Base-by-base conservation (phyloP, 2,797 vertebrate species). In the Myotis daubentonii region DNA sequence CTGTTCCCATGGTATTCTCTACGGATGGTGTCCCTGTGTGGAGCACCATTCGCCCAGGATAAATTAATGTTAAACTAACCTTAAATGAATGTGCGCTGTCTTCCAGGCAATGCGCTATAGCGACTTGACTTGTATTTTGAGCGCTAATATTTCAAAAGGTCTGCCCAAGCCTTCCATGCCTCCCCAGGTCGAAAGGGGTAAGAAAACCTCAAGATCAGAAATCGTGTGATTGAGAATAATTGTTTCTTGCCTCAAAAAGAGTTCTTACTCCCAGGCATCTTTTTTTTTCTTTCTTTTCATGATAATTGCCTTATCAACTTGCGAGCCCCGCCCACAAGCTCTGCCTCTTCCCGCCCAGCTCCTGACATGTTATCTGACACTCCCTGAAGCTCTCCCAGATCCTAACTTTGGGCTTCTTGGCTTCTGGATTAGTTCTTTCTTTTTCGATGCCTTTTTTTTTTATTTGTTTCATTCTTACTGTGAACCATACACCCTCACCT, bases 121-220 rank as follows among this genome's bases (percentile, higher is more conserved):
- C 17, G 28, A 51, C 49, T 55, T 82, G 60, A 80, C 66, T 78
- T 88, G 22, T 78, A 41, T 71, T 94, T 92, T 80, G 82, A 80
- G 13, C 12, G 72, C 65, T 71, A 68, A 80, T 11, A 28, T 94
- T 94, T 94, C 60, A 72, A 38, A 90, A 66, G 49, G 15, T 41
- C 75, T 95, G 47, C 80, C 47, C 88, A 51, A 71, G 41, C 22
- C 70, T 79, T 85, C 38, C 38, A 9, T 76, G 13, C 23, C 38
- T 83, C 25, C 17, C 49, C 25, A 68, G 28, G 3, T 71, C 49
- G 30, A 66, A 92, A 95, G 91, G 36, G 20, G 75, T 62, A 38
- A 92, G 57, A 89, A 76, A 13, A 91, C 44, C 91, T 94, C 72
- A 83, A 68, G 75, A 80, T 87, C 66, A 89, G 87, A 94, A 94